Evolutionary conservation across 37 sponge, comb jelly and placozoan species (phyloP).

Genomic region (Haliclona indistincta): DNA sequence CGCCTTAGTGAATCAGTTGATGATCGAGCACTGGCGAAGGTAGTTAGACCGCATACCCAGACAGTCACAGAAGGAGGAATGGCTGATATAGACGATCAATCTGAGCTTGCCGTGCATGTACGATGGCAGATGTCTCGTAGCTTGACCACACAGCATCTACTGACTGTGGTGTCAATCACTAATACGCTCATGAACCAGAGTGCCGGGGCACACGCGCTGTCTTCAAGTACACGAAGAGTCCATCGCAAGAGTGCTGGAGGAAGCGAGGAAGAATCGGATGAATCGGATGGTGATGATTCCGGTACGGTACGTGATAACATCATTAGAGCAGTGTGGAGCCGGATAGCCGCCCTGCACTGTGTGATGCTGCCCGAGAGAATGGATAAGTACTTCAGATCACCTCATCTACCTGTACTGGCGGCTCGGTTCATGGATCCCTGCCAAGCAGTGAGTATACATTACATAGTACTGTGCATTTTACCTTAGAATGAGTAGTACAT

Average conservation of each 20-base stretch:
- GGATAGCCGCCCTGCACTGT: constrained; percentile 90
- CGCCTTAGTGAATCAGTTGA: too few relatives aligned
- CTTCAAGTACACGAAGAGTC: constrained; percentile 21
- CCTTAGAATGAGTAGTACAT: too few relatives aligned
- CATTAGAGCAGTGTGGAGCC: constrained; percentile 88
- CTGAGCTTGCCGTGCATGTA: too few relatives aligned
- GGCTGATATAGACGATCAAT: too few relatives aligned
- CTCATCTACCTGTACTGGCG: constrained; percentile 85
- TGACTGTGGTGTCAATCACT: constrained; percentile 82
- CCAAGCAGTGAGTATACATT: constrained; percentile 83
- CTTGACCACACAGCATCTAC: constrained; percentile 88
- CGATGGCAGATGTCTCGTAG: constrained; percentile 85
- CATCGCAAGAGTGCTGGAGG: neutral
- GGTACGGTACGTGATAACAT: constrained; percentile 51
- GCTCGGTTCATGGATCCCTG: constrained; percentile 71
- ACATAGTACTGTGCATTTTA: too few relatives aligned
- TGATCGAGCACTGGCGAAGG: neutral
- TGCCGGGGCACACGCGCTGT: constrained; percentile 63
- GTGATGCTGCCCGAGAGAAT: constrained; percentile 94
- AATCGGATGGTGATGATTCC: constrained; percentile 24
- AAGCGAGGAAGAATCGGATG: constrained; percentile 26
- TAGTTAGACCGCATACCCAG: too few relatives aligned
- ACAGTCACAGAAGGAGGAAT: too few relatives aligned
- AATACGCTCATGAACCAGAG: constrained; percentile 90
- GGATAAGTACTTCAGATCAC: constrained; percentile 76